Base-by-base conservation (phyloP, 2,113 vertebrate species). In the Benitochromis conjunctus region DNA sequence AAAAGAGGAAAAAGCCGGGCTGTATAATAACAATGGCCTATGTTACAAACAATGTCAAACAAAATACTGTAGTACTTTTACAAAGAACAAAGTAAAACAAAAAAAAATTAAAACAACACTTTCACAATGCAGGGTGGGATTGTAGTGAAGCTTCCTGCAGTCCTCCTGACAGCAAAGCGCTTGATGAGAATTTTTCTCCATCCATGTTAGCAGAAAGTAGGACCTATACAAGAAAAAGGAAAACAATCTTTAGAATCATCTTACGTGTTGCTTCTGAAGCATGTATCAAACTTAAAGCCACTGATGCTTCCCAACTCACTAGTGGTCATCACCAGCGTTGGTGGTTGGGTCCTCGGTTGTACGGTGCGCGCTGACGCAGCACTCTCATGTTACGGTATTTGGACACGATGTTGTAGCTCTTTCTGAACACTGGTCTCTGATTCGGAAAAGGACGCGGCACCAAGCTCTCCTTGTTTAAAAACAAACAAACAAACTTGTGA, bases 361-460 rank as follows among this genome's bases (percentile, higher is more conserved):
- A 94, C 0, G 95, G 95, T 1, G 74, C 86, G 1, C 94, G 95
- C 83, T 96, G 94, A 9, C 96, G 95, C 92, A 95, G 86, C 8
- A 94, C 94, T 91, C 96, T 95, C 92, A 97, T 90, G 93, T 93
- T 96, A 82, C 95, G 95, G 87, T 97, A 96, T 81, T 97, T 97
- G 12, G 95, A 96, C 94, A 95, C 92, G 43, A 96, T 96, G 36
- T 83, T 96, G 69, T 95, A 86, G 88, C 95, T 96, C 91, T 96
- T 97, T 57, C 92, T 92, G 90, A 96, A 95, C 60, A 93, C 91
- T 2, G 95, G 95, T 46, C 94, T 96, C 88, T 96, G 95, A 80
- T 87, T 88, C 19, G 94, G 83, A n/a, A 94, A 92, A 4, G 94
- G 95, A 24, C 94, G 94, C 1, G 94, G 86, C 54, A 96, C 91